Conservation (phyloP, 2,888 invertebrate genomes). For the Ichneumoninae sp. region DNA sequence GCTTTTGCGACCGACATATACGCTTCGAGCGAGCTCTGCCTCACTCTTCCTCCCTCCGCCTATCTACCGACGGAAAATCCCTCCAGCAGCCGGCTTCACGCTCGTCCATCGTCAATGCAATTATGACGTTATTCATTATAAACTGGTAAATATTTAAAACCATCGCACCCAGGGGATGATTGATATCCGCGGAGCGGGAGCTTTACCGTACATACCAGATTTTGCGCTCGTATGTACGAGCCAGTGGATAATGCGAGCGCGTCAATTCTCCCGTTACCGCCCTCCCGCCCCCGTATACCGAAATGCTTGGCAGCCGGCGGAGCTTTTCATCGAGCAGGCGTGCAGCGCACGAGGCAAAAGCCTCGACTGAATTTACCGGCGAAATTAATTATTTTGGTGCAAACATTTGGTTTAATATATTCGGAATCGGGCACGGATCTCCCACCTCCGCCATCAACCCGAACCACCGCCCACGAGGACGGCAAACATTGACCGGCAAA, state of each 20-base stretch:
- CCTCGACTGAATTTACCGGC: conserved; percentile 71
- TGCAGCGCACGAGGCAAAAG: conserved; percentile 40
- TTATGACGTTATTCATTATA: conserved; percentile 75
- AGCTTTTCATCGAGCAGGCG: conserved; percentile 40
- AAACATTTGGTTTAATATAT: conserved; percentile 81
- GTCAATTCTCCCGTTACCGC: conserved; percentile 41
- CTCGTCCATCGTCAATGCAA: conserved; percentile 53
- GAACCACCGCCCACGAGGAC: conserved; percentile 21
- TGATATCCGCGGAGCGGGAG: conserved; percentile 73
- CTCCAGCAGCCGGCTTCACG: conserved; percentile 5
- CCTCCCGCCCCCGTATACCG: conserved; percentile 26
- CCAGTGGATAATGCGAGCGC: conserved; percentile 34
- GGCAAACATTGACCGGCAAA: conserved; percentile 30
- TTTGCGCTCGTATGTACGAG: conserved; percentile 24
- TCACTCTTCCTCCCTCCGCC: not conserved
- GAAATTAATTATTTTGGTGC: conserved; percentile 80
- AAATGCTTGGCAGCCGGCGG: conserved; percentile 37
- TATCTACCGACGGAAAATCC: conserved; percentile 21
- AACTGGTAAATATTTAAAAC: conserved; percentile 77
- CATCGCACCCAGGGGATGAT: conserved; percentile 69
- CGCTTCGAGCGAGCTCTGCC: not conserved
- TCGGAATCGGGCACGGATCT: conserved; percentile 70
- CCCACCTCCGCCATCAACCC: conserved; percentile 8
- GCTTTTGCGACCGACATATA: not conserved
- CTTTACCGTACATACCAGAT: conserved; percentile 30